phyloP scores from a whole-genome alignment of 2,113 vertebrate species.

The Centrocercus urophasianus region DNA sequence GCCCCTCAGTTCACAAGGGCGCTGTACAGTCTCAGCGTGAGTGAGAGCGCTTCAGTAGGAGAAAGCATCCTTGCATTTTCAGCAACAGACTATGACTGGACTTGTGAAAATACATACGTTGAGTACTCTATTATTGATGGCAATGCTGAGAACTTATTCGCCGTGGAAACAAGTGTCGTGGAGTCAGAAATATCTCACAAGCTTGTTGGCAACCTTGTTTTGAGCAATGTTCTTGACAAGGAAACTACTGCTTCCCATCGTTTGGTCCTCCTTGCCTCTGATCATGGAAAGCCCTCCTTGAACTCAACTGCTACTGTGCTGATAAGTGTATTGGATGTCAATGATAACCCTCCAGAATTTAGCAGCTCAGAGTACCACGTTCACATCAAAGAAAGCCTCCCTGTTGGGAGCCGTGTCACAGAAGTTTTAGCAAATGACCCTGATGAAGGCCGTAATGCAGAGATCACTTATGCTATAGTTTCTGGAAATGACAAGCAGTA shows the following conservation, averaged over 20 bases:
- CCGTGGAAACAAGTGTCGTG: slow-evolving; percentile 76
- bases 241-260: slow-evolving; percentile 79
- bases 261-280: slow-evolving; percentile 84
- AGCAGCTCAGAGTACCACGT: slow-evolving; percentile 78
- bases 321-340: slow-evolving; percentile 87
- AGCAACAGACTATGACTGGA: slow-evolving; percentile 83
- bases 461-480: slow-evolving; percentile 82
- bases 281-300: slow-evolving; percentile 80
- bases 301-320: slow-evolving; percentile 81
- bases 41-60: slow-evolving; percentile 81
- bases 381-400: slow-evolving; percentile 84
- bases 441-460: slow-evolving; percentile 82
- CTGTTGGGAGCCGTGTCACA: slow-evolving; percentile 78
- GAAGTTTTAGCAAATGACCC: slow-evolving; percentile 83
- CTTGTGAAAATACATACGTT: slow-evolving; percentile 77
- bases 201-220: slow-evolving; percentile 80
- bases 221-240: slow-evolving; percentile 83
- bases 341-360: slow-evolving; percentile 90
- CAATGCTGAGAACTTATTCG: slow-evolving; percentile 83
- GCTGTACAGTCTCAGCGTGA: slow-evolving; percentile 81
- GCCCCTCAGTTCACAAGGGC: slow-evolving; percentile 82
- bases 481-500: slow-evolving; percentile 86
- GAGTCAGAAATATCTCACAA: slow-evolving; percentile 67
- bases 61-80: slow-evolving; percentile 81
- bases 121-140: slow-evolving; percentile 85